phyloP scores from a whole-genome alignment of 2,113 vertebrate genomes.

The Isichthys henryi region DNA sequence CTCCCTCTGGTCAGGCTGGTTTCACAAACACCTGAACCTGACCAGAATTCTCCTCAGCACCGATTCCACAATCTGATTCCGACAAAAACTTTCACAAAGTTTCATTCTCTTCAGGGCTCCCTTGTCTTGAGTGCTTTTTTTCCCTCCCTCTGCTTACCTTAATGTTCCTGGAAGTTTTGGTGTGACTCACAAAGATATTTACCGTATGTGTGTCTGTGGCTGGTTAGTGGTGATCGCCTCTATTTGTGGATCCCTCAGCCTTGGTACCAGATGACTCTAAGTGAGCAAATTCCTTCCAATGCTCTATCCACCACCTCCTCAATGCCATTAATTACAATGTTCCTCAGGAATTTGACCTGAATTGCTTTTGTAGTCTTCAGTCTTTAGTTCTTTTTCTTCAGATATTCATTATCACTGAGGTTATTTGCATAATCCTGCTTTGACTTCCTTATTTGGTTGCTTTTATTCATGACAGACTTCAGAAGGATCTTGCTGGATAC shows the following conservation, averaged over 20 bases:
- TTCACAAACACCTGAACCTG: neutral
- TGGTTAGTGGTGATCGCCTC: neutral
- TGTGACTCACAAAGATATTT: neutral
- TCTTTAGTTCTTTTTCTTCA: neutral
- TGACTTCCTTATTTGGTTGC: neutral
- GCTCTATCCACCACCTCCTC: neutral
- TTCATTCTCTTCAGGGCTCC: neutral
- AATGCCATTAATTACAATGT: neutral
- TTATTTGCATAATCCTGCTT: neutral
- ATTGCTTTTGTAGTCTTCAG: neutral
- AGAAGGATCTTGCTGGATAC: neutral
- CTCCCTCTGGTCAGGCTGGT: neutral
- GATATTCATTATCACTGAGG: slow-evolving; percentile 1
- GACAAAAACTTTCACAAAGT: neutral
- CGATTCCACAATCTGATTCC: neutral
- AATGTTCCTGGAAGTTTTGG: neutral
- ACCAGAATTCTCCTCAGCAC: neutral
- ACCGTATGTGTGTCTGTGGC: neutral
- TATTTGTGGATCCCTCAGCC: neutral
- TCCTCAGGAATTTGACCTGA: neutral
- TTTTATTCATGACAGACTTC: neutral
- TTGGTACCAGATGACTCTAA: neutral
- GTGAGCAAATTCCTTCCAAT: neutral
- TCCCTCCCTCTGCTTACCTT: neutral
- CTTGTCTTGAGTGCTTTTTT: neutral